Evolutionary conservation across 2,797 vertebrate species (phyloP).

Genomic region (Hyperoplus immaculatus): DNA sequence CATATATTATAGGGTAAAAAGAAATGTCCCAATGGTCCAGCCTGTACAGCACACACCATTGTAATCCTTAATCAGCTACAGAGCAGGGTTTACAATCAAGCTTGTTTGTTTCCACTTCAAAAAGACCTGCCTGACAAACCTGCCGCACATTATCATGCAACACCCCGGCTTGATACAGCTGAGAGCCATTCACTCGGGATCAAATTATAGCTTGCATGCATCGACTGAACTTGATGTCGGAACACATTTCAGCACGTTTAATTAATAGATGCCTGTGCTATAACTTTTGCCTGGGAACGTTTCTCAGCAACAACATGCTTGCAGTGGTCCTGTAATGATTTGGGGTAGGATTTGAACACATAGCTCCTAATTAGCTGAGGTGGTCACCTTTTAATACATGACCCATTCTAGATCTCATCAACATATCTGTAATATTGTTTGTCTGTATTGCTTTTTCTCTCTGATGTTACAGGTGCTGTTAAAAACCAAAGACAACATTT

Average conservation of each 20-base stretch:
- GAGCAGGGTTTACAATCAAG: background rate
- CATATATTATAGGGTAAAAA: too few relatives aligned
- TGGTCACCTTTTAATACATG: slow-evolving; percentile 29
- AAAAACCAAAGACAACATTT: too few relatives aligned
- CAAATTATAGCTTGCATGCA: slow-evolving; percentile 29
- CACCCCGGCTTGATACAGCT: background rate
- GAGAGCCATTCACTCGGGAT: slow-evolving; percentile 3
- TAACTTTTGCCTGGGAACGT: background rate
- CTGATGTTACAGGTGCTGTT: background rate
- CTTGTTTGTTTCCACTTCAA: slow-evolving; percentile 4
- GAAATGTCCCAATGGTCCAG: background rate
- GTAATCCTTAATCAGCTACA: slow-evolving; percentile 7
- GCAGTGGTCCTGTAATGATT: background rate
- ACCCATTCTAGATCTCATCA: background rate
- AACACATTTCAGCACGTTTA: slow-evolving; percentile 31
- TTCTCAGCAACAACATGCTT: background rate
- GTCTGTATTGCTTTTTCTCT: too few relatives aligned
- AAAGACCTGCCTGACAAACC: slow-evolving; percentile 6
- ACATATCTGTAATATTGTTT: background rate
- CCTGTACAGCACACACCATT: background rate
- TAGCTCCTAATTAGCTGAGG: slow-evolving; percentile 9
- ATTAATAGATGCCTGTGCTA: slow-evolving; percentile 11
- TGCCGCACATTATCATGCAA: background rate
- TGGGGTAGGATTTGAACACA: background rate
- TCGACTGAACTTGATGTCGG: background rate